These are phyloP conservation scores for Argentina silus DNA, from an alignment of 2,797 vertebrate species.

Conservation along the genomic window DNA sequence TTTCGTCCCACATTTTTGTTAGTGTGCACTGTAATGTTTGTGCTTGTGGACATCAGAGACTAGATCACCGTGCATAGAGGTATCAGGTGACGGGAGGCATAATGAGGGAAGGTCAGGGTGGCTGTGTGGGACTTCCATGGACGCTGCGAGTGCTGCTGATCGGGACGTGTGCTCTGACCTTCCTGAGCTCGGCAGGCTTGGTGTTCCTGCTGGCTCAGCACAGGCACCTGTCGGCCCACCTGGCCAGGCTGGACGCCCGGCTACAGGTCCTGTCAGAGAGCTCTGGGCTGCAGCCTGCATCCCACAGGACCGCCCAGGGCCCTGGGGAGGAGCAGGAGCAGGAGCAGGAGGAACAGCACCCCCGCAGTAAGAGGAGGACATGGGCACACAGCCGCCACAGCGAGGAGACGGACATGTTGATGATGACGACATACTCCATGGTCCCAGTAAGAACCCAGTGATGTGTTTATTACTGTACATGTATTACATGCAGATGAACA, in stretches of 20 bases:
- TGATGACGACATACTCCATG: constrained; percentile 88
- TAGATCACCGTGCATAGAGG: constrained; percentile 35
- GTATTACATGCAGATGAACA: background rate
- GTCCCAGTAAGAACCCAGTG: constrained; percentile 82
- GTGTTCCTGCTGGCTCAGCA: constrained; percentile 79
- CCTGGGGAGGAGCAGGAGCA: constrained; percentile 19
- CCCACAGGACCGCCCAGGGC: constrained; percentile 26
- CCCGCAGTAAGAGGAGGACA: constrained; percentile 71
- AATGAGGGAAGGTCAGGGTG: constrained; percentile 44
- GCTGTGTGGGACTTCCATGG: constrained; percentile 41
- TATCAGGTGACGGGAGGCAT: constrained; percentile 28
- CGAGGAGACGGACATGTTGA: constrained; percentile 78
- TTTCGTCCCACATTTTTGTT: background rate
- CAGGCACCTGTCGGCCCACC: constrained; percentile 75
- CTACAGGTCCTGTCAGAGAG: constrained; percentile 57
- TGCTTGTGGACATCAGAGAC: background rate
- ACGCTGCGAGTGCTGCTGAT: constrained; percentile 65
- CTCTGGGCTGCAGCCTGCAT: constrained; percentile 31
- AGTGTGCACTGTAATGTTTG: background rate
- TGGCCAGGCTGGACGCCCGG: constrained; percentile 73
- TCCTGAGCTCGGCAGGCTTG: constrained; percentile 76
- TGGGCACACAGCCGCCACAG: constrained; percentile 9
- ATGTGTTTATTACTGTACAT: background rate
- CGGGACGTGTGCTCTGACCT: constrained; percentile 71
- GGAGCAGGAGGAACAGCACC: constrained; percentile 31